Percentiles rank a stretch among this genome's conserved stretches.
Evolutionary conservation across 2,797 vertebrate genomes (phyloP).

Genomic region (Podarcis lilfordi): DNA sequence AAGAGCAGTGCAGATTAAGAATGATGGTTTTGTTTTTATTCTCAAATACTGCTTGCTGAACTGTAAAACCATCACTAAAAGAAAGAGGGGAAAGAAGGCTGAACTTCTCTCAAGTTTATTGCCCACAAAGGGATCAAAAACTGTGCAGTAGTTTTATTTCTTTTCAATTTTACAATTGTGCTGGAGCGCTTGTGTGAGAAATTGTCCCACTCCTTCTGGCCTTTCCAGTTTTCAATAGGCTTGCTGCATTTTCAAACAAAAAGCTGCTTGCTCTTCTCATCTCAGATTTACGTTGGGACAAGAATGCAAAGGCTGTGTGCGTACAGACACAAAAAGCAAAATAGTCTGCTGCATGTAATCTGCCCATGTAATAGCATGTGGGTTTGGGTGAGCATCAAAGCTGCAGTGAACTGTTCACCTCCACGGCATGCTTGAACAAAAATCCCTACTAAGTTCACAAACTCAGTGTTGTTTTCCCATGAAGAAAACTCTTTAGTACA

Average conservation of each 20-base stretch:
- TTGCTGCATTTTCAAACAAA: conserved; percentile 55
- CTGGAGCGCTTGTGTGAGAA: conserved; percentile 53
- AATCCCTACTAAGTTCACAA: conserved; percentile 68
- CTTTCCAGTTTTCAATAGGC: conserved; percentile 45
- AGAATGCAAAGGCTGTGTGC: conserved; percentile 39
- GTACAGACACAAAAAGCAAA: conserved; percentile 61
- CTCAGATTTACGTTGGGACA: conserved; percentile 18
- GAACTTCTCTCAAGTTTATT: conserved; percentile 10
- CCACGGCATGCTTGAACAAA: conserved; percentile 63
- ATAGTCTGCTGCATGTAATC: conserved; percentile 49
- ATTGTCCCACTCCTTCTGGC: conserved; percentile 49
- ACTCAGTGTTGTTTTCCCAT: conserved; percentile 64
- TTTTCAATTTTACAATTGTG: conserved; percentile 47
- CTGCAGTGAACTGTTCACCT: conserved; percentile 74
- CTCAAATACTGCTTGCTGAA: conserved; percentile 37
- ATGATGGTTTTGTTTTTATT: conserved; percentile 27
- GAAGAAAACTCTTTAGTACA: conserved; percentile 68
- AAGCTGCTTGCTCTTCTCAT: conserved; percentile 41
- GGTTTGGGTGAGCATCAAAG: conserved; percentile 69
- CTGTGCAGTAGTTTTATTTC: conserved; percentile 48
- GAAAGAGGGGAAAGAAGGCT: neutral
- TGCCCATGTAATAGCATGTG: conserved; percentile 57
- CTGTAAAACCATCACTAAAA: neutral
- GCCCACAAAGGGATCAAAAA: neutral
- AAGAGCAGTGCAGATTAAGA: conserved; percentile 25